phyloP scores from a whole-genome alignment of 2,888 invertebrate species.

The Ditula angustiorana region DNA sequence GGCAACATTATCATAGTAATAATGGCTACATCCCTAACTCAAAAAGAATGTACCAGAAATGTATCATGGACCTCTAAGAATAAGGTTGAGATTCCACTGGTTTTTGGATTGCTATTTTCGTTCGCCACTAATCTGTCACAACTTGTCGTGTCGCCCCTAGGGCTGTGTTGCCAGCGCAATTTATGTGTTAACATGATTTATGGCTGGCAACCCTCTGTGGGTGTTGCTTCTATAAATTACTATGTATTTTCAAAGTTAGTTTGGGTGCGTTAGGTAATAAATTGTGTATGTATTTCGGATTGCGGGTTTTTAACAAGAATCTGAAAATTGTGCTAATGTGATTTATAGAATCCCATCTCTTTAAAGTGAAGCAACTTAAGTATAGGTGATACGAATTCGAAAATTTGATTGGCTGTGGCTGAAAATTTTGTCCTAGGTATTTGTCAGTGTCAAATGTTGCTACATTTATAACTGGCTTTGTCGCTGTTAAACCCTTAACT shows the following conservation, averaged over 20 bases:
- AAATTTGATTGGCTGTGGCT: no score
- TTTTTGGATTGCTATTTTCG: slow-evolving; percentile 43
- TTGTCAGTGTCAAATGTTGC: no score
- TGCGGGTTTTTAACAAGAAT: background rate
- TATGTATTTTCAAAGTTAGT: slow-evolving; percentile 36
- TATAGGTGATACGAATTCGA: no score
- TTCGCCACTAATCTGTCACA: slow-evolving; percentile 65
- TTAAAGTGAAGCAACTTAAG: no score
- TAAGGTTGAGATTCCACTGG: slow-evolving; percentile 45
- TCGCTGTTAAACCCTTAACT: no score
- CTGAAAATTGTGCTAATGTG: no score
- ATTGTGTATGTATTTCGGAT: background rate
- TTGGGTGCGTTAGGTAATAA: slow-evolving; percentile 19
- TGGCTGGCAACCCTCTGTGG: slow-evolving; percentile 62
- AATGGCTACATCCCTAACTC: slow-evolving; percentile 50
- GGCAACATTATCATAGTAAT: slow-evolving; percentile 74
- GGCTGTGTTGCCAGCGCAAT: slow-evolving; percentile 72
- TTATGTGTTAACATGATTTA: slow-evolving; percentile 84
- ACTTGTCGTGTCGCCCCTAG: slow-evolving; percentile 65
- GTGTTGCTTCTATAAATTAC: slow-evolving; percentile 42
- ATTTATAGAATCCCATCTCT: no score
- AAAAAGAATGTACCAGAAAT: slow-evolving; percentile 2
- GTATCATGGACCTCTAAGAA: slow-evolving; percentile 19
- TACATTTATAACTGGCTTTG: no score
- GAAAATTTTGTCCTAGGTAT: no score